A percentile compares a stretch with the other conserved stretches of the same genome.
Conservation (phyloP, 2,797 vertebrate genomes). For the Acanthurus leucopareius region DNA sequence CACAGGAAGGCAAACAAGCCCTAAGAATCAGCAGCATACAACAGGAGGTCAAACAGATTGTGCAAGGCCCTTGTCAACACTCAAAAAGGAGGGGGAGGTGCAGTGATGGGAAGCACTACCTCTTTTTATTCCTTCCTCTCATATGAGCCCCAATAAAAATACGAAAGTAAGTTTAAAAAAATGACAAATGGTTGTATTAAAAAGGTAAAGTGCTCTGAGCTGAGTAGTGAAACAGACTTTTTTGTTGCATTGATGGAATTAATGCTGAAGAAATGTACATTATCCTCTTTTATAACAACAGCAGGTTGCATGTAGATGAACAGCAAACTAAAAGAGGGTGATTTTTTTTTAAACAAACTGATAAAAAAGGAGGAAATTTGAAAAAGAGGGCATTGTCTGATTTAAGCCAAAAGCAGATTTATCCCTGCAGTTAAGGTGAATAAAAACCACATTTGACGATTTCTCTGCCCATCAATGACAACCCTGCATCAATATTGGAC, state of each 20-base stretch:
- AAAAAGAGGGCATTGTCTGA: neutral
- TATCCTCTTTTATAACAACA: neutral
- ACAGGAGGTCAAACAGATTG: constrained; percentile 74
- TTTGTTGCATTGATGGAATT: neutral
- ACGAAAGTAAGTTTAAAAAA: too few relatives aligned
- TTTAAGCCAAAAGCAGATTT: neutral
- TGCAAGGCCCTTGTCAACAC: constrained; percentile 56
- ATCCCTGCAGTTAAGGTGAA: neutral
- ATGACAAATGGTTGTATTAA: neutral
- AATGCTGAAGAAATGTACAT: neutral
- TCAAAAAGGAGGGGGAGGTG: neutral
- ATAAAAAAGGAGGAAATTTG: neutral
- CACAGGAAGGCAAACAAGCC: constrained; percentile 82
- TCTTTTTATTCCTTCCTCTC: neutral
- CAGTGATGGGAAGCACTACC: neutral
- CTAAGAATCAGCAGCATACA: constrained; percentile 63
- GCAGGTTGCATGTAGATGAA: neutral
- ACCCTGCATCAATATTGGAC: neutral
- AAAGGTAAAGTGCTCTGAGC: too few relatives aligned
- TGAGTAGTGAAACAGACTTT: neutral
- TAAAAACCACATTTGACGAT: neutral
- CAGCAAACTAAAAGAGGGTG: neutral
- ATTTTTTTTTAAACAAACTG: neutral
- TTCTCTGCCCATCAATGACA: neutral
- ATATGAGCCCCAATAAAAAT: neutral